These are phyloP conservation scores for Lepisosteus osseus DNA, from an alignment of 2,113 vertebrate genomes.

Conservation along the genomic window DNA sequence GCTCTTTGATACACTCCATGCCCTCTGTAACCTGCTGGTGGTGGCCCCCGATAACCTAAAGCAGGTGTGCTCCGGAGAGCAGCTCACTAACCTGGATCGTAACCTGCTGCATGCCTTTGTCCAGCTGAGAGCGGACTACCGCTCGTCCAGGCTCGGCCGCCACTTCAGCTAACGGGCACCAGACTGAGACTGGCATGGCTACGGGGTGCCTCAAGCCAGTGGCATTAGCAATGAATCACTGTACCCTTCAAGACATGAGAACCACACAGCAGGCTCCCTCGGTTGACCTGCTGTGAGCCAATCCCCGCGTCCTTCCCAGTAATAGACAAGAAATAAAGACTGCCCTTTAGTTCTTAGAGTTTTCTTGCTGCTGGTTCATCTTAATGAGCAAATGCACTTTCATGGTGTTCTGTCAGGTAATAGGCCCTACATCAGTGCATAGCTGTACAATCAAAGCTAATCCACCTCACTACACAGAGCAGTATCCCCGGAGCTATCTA, in stretches of 20 bases:
- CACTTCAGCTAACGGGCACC: slow-evolving; percentile 86
- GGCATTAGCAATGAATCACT: slow-evolving; percentile 7
- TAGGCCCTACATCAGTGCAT: no score
- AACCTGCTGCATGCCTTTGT: slow-evolving; percentile 97
- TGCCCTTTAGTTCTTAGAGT: slow-evolving; percentile 3
- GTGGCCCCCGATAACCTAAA: slow-evolving; percentile 97
- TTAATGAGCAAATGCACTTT: not conserved
- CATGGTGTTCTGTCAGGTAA: no score
- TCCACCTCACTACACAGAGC: no score
- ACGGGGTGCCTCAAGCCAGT: not conserved
- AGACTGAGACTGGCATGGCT: not conserved
- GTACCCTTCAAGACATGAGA: not conserved
- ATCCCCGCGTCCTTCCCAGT: not conserved
- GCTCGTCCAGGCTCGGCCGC: slow-evolving; percentile 87
- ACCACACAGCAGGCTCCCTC: no score
- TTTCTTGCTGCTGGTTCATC: not conserved
- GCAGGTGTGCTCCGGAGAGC: slow-evolving; percentile 97
- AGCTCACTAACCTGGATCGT: slow-evolving; percentile 94
- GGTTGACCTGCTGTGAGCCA: not conserved
- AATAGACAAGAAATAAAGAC: slow-evolving; percentile 9
- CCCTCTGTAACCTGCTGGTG: slow-evolving; percentile 97
- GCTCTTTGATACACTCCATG: slow-evolving; percentile 96
- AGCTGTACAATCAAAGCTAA: no score
- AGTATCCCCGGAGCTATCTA: no score
- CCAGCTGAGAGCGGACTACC: slow-evolving; percentile 94